Evolutionary conservation across 2,113 vertebrate species (phyloP).

Genomic region (Colistium nudipinnis): DNA sequence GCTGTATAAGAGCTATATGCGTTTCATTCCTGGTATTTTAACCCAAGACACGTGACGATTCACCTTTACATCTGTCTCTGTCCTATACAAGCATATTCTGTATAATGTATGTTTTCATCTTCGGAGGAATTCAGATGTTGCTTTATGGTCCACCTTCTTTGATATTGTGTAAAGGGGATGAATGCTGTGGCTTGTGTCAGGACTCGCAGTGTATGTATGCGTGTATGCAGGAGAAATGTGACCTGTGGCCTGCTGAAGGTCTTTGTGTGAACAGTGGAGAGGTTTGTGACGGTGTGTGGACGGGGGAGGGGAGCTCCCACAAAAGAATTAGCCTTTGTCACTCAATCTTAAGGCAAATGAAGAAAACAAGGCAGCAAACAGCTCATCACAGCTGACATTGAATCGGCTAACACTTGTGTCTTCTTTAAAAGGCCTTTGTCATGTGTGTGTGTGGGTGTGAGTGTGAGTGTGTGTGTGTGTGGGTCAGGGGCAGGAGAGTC

Average conservation of each 20-base stretch:
- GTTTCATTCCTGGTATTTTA: neutral
- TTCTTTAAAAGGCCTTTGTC: conserved; percentile 2
- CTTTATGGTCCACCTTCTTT: no score
- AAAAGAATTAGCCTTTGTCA: conserved; percentile 72
- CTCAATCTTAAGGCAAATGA: conserved; percentile 68
- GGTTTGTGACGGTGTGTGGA: conserved; percentile 54
- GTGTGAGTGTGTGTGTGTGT: neutral
- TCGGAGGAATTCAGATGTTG: neutral
- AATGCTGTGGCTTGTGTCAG: neutral
- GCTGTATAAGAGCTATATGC: neutral
- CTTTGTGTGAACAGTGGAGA: conserved; percentile 64
- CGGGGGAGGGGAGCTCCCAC: conserved; percentile 59
- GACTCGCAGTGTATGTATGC: neutral
- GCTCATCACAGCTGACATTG: conserved; percentile 40
- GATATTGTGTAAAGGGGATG: no score
- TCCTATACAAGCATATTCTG: no score
- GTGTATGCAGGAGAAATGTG: conserved; percentile 1
- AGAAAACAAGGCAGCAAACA: conserved; percentile 46
- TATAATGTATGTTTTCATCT: neutral
- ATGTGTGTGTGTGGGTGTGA: no score
- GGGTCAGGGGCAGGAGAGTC: conserved; percentile 10
- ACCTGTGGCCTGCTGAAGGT: conserved; percentile 47
- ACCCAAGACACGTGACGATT: neutral
- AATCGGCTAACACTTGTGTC: conserved; percentile 11
- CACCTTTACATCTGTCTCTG: neutral